Evolutionary conservation across 2,113 vertebrate species (phyloP), one percentile per base, ranked within the genome.

Genomic region (Podiceps cristatus): DNA sequence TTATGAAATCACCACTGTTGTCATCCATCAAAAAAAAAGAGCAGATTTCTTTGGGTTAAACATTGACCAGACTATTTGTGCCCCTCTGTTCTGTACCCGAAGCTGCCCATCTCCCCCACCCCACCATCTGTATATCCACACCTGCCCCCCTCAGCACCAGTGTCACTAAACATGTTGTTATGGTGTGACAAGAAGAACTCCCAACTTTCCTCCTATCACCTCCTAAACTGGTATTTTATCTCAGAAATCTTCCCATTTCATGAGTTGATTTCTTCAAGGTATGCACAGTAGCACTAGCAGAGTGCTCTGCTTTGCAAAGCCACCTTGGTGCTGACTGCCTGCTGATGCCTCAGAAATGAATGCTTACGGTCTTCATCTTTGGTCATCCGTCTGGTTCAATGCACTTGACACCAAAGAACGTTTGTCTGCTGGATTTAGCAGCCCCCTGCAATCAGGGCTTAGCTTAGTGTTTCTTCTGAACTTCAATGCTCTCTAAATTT

Each of bases 101-200:
- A 20, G 14, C 35, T 49, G 35, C 13, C 29, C 29, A 5, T 17
- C 52, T 42, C 90, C 16, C 28, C 18, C 67, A 80, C 56, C 28
- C 9, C 60, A 50, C 29, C 29, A 11, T 14, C 69, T 25, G 2
- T 18, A 15, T 29, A 27, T 24, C 35, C 66, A 79, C 35, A n/a
- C 31, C 37, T 56, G 31, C 33, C 17, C 27, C 23, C 27, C 66
- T 35, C 62, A 64, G 49, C 64, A 67, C 22, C 45, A 7, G 6
- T 12, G 20, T 22, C 29, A 84, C 18, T 40, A 27, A 79, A 22
- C 37, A 14, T 4, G 9, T 45, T 35, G 6, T 44, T 24, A 14
- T 0, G 8, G 18, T 29, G n/a, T 23, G 40, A 47, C 0, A 1
- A 55, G 37, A 50, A 52, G 1, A 88, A 23, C 33, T 11, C 13